phyloP scores from a whole-genome alignment of 1,140 invertebrate species.

The Drosophila sp. region DNA sequence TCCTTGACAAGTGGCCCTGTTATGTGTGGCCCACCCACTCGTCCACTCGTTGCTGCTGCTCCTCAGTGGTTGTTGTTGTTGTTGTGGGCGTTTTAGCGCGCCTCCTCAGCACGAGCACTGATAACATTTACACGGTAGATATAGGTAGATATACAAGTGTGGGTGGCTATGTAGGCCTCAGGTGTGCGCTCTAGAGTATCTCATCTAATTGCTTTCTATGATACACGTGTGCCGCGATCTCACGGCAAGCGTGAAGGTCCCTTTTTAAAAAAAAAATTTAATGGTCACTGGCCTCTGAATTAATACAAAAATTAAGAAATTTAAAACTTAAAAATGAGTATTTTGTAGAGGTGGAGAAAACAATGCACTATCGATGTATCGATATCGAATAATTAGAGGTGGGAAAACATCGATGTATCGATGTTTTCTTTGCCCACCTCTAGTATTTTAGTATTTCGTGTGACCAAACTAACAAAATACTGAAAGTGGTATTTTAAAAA shows the following conservation, averaged over 20 bases:
- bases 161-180: slow-evolving; percentile 35
- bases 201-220: neutral
- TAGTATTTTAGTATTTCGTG: too few species aligned
- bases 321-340: slow-evolving; percentile 7
- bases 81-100: slow-evolving; percentile 60
- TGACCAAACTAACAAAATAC: too few species aligned
- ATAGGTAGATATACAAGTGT: slow-evolving; percentile 28
- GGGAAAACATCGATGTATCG: too few species aligned
- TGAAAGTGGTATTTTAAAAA: too few species aligned
- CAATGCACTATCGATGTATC: too few species aligned
- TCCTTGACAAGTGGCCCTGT: slow-evolving; percentile 60
- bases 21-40: slow-evolving; percentile 47
- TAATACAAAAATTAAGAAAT: slow-evolving; percentile 10
- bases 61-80: slow-evolving; percentile 26
- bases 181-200: slow-evolving; percentile 27
- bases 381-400: too few species aligned
- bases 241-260: neutral
- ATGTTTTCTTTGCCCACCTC: too few species aligned
- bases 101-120: slow-evolving; percentile 56
- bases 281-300: neutral
- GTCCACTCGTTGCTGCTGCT: slow-evolving; percentile 14
- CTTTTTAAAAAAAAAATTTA: neutral
- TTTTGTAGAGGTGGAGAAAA: too few species aligned
- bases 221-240: neutral
- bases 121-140: slow-evolving; percentile 58